Evolutionary conservation across 2,888 invertebrate species (phyloP).

Genomic region (Anorthoa munda): DNA sequence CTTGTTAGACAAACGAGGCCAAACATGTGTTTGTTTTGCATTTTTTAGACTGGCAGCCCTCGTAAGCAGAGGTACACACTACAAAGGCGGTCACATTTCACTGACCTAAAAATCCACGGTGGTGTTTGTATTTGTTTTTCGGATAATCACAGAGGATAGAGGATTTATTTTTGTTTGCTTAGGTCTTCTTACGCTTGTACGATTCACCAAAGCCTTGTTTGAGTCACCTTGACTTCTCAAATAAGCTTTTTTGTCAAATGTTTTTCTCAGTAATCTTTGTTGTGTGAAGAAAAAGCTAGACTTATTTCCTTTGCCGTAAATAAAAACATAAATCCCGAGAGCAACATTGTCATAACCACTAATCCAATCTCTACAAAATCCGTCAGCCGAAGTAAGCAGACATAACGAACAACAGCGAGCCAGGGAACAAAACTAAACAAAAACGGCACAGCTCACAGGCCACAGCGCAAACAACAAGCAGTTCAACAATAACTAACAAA

Average conservation of each 20-base stretch:
- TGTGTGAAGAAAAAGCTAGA: slow-evolving; percentile 13
- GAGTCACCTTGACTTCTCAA: slow-evolving; percentile 14
- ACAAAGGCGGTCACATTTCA: slow-evolving; percentile 59
- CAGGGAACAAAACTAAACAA: slow-evolving; percentile 57
- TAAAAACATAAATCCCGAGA: slow-evolving; percentile 40
- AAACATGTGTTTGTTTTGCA: slow-evolving; percentile 68
- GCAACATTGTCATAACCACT: slow-evolving; percentile 39
- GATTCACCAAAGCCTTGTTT: slow-evolving; percentile 34
- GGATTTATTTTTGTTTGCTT: slow-evolving; percentile 44
- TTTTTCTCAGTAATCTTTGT: slow-evolving; percentile 21
- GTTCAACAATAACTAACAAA: slow-evolving; percentile 63
- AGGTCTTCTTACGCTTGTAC: slow-evolving; percentile 38
- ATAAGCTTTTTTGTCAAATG: slow-evolving; percentile 20
- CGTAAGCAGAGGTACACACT: slow-evolving; percentile 46
- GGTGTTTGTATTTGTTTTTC: slow-evolving; percentile 38
- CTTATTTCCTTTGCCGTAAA: slow-evolving; percentile 24
- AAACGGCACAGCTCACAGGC: slow-evolving; percentile 47
- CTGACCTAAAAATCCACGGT: slow-evolving; percentile 35
- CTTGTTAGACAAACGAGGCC: slow-evolving; percentile 69
- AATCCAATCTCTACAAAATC: slow-evolving; percentile 47
- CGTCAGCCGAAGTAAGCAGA: slow-evolving; percentile 42
- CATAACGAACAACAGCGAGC: slow-evolving; percentile 36
- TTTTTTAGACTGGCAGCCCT: slow-evolving; percentile 65
- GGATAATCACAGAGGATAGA: slow-evolving; percentile 49
- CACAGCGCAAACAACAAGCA: slow-evolving; percentile 54